These are phyloP conservation scores for Eulithis prunata DNA, from an alignment of 2,888 invertebrate genomes.

Conservation along the genomic window DNA sequence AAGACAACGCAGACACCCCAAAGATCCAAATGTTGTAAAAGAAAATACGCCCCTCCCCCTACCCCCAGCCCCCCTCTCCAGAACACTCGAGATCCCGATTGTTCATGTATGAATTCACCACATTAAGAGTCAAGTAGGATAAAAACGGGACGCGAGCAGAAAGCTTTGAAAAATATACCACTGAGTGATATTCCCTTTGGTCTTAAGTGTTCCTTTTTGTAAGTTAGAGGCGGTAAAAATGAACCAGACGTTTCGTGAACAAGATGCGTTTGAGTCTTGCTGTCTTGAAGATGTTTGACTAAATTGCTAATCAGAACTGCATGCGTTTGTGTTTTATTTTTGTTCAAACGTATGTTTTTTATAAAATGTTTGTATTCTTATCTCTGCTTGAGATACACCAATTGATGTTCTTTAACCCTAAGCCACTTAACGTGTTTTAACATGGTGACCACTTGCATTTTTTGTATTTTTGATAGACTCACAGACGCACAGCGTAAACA, in stretches of 20 bases:
- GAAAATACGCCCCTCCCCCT: constrained; percentile 56
- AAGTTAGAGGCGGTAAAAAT: constrained; percentile 41
- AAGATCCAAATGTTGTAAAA: constrained; percentile 65
- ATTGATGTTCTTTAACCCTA: no score
- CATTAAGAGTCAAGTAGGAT: constrained; percentile 87
- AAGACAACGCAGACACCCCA: constrained; percentile 47
- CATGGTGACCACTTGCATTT: no score
- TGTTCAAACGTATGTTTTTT: neutral
- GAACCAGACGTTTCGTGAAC: constrained; percentile 30
- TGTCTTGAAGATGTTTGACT: neutral
- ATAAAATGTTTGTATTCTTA: no score
- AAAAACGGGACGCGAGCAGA: constrained; percentile 78
- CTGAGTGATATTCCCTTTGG: constrained; percentile 69
- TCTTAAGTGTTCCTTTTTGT: constrained; percentile 46
- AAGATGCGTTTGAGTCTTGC: constrained; percentile 7
- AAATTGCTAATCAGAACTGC: neutral
- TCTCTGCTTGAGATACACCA: no score
- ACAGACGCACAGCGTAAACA: no score
- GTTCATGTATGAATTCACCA: constrained; percentile 90
- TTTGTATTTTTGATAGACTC: no score
- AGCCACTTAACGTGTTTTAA: no score
- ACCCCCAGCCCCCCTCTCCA: constrained; percentile 46
- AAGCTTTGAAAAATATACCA: constrained; percentile 76
- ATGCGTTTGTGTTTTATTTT: neutral
- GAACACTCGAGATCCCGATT: constrained; percentile 77